phyloP scores from a whole-genome alignment of 2,113 vertebrate genomes.

The Bubo blakistoni region DNA sequence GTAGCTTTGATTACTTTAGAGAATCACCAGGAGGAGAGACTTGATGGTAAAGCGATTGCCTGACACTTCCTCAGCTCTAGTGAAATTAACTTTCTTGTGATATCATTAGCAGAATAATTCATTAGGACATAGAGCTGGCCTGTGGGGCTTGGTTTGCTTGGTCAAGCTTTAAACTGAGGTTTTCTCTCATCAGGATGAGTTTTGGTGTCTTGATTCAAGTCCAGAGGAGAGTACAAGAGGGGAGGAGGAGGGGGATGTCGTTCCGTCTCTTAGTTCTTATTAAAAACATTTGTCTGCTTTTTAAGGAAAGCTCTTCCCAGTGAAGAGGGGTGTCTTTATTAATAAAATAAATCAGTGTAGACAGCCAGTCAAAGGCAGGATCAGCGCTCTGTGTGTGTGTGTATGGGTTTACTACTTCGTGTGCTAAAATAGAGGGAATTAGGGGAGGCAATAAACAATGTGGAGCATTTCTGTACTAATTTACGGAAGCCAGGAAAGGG shows the following conservation, averaged over 20 bases:
- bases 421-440: not conserved
- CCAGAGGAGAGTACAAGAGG: not conserved
- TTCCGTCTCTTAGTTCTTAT: slow-evolving; percentile 5
- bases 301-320: not conserved
- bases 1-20: not conserved
- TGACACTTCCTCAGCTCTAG: not conserved
- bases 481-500: not conserved
- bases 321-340: slow-evolving; percentile 30
- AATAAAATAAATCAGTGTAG: slow-evolving; percentile 30
- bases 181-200: not conserved
- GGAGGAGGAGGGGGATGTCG: not conserved
- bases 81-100: not conserved
- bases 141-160: not conserved
- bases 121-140: not conserved
- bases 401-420: not conserved
- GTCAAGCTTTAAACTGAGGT: not conserved
- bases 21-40: not conserved
- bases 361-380: not conserved
- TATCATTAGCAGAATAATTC: not conserved
- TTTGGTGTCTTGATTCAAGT: not conserved
- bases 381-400: not conserved
- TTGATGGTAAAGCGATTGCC: not conserved
- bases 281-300: slow-evolving; percentile 37
- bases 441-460: not conserved
- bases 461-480: not conserved